Percentiles rank a stretch among this genome's conserved stretches.
These are phyloP conservation scores for Formica exsecta DNA, from an alignment of 1,140 invertebrate species.

Conservation along the genomic window DNA sequence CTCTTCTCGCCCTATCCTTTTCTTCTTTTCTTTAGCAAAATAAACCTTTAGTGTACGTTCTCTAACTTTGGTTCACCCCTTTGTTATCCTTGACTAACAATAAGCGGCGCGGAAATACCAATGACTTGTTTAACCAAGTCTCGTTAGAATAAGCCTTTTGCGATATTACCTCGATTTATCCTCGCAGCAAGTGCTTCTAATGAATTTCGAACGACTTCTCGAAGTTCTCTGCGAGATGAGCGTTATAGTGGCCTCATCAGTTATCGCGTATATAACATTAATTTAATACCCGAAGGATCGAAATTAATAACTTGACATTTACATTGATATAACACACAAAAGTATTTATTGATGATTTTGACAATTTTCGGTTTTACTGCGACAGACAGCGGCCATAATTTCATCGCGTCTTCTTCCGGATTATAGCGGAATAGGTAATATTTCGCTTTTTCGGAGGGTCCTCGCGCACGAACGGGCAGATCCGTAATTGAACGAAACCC, in stretches of 20 bases:
- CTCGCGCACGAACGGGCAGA: conserved; percentile 55
- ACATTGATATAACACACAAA: not conserved
- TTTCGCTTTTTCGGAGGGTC: conserved; percentile 40
- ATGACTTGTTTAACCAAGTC: conserved; percentile 72
- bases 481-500: conserved; percentile 64
- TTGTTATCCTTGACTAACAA: conserved; percentile 61
- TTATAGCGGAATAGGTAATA: conserved; percentile 37
- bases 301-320: conserved; percentile 6
- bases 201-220: conserved; percentile 58
- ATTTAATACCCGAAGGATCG: not conserved
- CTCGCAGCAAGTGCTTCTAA: conserved; percentile 54
- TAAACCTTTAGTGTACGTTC: conserved; percentile 29
- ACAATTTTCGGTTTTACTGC: conserved; percentile 11
- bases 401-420: conserved; percentile 22
- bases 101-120: not conserved
- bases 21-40: not conserved
- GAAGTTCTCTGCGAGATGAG: no score
- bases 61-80: conserved; percentile 1
- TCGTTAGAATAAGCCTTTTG: conserved; percentile 64
- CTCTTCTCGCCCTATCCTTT: not conserved
- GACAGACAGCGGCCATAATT: not conserved
- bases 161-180: conserved; percentile 38
- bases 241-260: conserved; percentile 14
- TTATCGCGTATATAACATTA: not conserved
- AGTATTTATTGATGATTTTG: not conserved